Conservation (phyloP, 2,797 vertebrate species). For the Oryzias sinensis region DNA sequence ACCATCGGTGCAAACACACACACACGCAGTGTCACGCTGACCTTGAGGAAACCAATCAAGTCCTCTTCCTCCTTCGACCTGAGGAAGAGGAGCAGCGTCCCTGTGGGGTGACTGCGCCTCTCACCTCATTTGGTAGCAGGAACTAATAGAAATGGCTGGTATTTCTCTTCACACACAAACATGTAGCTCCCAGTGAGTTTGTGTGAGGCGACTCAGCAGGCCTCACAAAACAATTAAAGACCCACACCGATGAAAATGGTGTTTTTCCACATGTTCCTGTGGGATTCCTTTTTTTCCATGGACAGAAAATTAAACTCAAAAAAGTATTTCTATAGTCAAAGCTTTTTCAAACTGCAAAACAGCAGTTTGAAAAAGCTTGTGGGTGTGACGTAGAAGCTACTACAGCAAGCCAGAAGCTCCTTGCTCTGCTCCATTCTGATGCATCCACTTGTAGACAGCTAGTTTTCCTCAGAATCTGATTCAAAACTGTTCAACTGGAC, state of each 20-base stretch:
- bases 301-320: no score
- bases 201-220: constrained; percentile 49
- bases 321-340: no score
- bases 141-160: constrained; percentile 70
- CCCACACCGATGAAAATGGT: constrained; percentile 3
- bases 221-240: constrained; percentile 9
- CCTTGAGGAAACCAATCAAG: constrained; percentile 79
- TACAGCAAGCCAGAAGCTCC: no score
- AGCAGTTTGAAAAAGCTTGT: no score
- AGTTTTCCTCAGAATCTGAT: no score
- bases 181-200: constrained; percentile 39
- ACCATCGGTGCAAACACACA: constrained; percentile 41
- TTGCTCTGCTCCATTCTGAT: no score
- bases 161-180: constrained; percentile 37
- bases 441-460: no score
- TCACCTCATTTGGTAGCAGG: constrained; percentile 74
- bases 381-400: no score
- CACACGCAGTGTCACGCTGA: constrained; percentile 52
- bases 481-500: no score
- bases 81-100: constrained; percentile 58
- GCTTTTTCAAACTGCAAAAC: no score
- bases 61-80: constrained; percentile 43
- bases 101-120: constrained; percentile 56
- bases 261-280: no score
- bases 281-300: no score